phyloP scores from a whole-genome alignment of 2,113 vertebrate species.

The Narcine bancroftii region DNA sequence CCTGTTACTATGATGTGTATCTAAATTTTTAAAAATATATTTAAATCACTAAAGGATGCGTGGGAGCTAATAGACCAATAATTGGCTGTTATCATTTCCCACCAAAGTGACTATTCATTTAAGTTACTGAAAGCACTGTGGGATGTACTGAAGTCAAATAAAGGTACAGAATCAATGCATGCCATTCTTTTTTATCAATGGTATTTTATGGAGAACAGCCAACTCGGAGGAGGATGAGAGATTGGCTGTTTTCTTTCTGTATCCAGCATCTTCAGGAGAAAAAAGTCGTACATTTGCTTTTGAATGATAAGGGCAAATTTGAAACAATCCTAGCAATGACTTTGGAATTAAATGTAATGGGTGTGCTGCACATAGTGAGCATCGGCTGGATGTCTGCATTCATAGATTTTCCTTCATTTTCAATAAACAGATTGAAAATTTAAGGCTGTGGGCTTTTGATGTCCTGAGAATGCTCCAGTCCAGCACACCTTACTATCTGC shows the following conservation, averaged over 20 bases:
- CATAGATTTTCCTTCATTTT: neutral
- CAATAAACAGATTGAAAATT: neutral
- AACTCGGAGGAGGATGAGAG: neutral
- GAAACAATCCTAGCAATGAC: too few relatives aligned
- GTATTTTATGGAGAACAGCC: neutral
- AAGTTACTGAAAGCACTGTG: neutral
- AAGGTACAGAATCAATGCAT: neutral
- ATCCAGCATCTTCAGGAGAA: neutral
- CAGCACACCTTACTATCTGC: too few relatives aligned
- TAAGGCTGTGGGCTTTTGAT: neutral
- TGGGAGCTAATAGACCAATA: neutral
- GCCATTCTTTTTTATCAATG: neutral
- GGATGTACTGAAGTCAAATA: neutral
- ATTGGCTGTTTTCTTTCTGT: neutral
- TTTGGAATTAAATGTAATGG: too few relatives aligned
- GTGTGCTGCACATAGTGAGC: neutral
- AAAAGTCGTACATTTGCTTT: neutral
- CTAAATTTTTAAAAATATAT: too few relatives aligned
- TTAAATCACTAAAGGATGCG: neutral
- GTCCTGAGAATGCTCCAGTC: neutral
- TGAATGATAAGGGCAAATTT: neutral
- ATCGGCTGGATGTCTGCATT: neutral
- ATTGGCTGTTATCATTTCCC: neutral
- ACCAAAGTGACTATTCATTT: neutral
- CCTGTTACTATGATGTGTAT: too few relatives aligned